These are phyloP conservation scores for Eupithecia centaureata DNA, from an alignment of 2,888 invertebrate species.

Conservation along the genomic window DNA sequence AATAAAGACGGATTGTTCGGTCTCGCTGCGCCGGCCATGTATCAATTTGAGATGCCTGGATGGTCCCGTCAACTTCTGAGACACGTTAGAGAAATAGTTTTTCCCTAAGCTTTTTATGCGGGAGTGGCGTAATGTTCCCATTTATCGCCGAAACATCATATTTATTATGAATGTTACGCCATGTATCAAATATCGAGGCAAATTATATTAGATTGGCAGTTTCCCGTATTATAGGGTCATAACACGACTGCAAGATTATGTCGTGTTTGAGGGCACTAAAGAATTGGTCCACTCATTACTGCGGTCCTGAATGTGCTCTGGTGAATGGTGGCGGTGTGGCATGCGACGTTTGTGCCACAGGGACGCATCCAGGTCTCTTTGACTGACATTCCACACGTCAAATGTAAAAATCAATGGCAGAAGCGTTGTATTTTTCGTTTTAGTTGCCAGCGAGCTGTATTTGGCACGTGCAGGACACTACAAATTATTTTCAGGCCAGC, in stretches of 20 bases:
- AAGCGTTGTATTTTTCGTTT: constrained; percentile 5
- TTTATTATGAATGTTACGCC: not conserved
- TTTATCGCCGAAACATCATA: not conserved
- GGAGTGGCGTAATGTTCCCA: not conserved
- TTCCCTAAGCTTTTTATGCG: not conserved
- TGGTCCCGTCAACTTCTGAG: constrained; percentile 32
- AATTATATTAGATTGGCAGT: constrained; percentile 72
- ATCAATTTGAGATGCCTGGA: constrained; percentile 57
- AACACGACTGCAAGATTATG: constrained; percentile 42
- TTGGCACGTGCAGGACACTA: not conserved
- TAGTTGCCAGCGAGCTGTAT: not conserved
- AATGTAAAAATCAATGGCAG: constrained; percentile 2
- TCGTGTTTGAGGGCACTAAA: constrained; percentile 67
- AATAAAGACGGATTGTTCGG: constrained; percentile 78
- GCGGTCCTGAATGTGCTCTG: constrained; percentile 60
- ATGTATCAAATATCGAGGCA: constrained; percentile 10
- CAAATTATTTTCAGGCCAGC: not conserved
- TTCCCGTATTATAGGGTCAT: constrained; percentile 57
- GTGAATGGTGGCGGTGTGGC: constrained; percentile 61
- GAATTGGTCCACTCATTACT: constrained; percentile 69
- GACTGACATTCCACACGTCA: constrained; percentile 14
- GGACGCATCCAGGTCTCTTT: constrained; percentile 33
- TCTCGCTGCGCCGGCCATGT: constrained; percentile 57
- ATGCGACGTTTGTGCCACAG: constrained; percentile 52
- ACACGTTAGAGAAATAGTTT: not conserved